Percentiles rank a stretch among this genome's conserved stretches.
These are phyloP conservation scores for Aphelinus certus DNA, from an alignment of 1,140 invertebrate genomes.

Conservation along the genomic window DNA sequence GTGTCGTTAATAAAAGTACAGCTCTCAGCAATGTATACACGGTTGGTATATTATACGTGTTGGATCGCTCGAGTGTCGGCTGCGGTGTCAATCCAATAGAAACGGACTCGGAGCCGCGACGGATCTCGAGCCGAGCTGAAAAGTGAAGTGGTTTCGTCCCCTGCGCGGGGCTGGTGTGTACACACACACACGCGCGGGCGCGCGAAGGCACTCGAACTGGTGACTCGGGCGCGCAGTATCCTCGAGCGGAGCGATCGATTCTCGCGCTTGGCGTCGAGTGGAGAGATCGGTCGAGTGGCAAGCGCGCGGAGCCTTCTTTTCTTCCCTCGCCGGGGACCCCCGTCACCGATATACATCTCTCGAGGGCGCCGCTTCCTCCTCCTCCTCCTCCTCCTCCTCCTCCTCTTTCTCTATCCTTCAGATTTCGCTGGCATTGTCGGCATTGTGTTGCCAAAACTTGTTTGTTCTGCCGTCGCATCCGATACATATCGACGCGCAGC, in stretches of 20 bases:
- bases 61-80: no score
- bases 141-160: slow-evolving; percentile 13
- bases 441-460: no score
- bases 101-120: slow-evolving; percentile 20
- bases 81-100: slow-evolving; percentile 17
- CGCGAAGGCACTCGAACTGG: slow-evolving; percentile 11
- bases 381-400: slow-evolving; percentile 7
- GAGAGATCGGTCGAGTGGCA: no score
- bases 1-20: no score
- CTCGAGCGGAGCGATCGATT: slow-evolving; percentile 22
- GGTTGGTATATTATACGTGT: no score
- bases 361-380: not conserved
- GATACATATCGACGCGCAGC: no score
- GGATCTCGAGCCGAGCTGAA: not conserved
- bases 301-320: no score
- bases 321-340: no score
- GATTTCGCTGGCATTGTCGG: no score
- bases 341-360: no score
- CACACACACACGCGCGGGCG: not conserved
- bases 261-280: slow-evolving; percentile 7
- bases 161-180: not conserved
- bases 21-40: no score
- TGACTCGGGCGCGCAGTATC: not conserved
- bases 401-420: not conserved
- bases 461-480: no score